phyloP scores from a whole-genome alignment of 2,888 invertebrate genomes.

The Aricia artaxerxes region DNA sequence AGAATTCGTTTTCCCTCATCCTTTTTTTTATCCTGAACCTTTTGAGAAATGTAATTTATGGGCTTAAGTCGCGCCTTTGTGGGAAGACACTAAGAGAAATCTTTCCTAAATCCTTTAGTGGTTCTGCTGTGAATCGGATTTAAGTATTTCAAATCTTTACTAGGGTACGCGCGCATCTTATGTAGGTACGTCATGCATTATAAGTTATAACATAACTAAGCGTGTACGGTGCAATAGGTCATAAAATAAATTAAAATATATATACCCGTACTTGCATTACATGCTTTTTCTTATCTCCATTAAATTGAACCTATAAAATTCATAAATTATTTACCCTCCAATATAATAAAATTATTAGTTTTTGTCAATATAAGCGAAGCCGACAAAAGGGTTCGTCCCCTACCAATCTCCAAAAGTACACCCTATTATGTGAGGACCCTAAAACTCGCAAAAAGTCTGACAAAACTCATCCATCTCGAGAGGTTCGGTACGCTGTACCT shows the following conservation, averaged over 20 bases:
- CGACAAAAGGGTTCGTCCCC: conserved; percentile 18
- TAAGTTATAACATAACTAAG: no score
- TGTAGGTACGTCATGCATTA: not conserved
- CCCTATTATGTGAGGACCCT: conserved; percentile 21
- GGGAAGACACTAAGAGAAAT: not conserved
- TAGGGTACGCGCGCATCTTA: not conserved
- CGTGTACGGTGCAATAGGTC: not conserved
- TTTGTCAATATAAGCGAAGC: not conserved
- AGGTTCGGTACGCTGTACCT: not conserved
- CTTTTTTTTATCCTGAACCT: conserved; percentile 11
- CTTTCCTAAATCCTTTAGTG: not conserved
- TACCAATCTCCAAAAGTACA: conserved; percentile 26
- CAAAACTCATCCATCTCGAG: conserved; percentile 22
- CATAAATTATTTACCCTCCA: not conserved
- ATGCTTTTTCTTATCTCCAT: not conserved
- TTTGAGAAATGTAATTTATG: conserved; percentile 24
- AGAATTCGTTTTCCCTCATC: conserved; percentile 20
- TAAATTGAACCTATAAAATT: not conserved
- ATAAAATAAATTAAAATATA: not conserved
- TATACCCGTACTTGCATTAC: not conserved
- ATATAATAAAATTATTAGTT: not conserved
- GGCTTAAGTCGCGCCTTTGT: conserved; percentile 17
- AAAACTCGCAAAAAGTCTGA: conserved; percentile 23
- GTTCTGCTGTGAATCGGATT: not conserved
- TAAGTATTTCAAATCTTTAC: not conserved